phyloP scores from a whole-genome alignment of 2,888 invertebrate species.

The Endotricha flammealis region DNA sequence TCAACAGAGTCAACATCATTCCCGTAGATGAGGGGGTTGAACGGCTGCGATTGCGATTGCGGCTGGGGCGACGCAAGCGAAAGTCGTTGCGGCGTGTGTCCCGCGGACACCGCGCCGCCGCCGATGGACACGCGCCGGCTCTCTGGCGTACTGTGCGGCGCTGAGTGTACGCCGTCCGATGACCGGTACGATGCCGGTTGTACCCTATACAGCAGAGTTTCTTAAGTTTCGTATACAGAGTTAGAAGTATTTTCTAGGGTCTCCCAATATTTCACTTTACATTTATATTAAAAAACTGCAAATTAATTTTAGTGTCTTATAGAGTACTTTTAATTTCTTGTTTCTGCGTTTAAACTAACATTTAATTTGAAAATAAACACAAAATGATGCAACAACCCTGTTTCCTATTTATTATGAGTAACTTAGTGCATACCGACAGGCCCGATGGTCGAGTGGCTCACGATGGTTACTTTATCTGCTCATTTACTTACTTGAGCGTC shows the following conservation, averaged over 20 bases:
- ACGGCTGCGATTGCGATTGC: conserved; percentile 66
- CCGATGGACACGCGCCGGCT: conserved; percentile 61
- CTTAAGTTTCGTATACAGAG: too few species aligned
- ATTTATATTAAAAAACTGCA: too few species aligned
- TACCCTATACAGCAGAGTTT: conserved; percentile 35
- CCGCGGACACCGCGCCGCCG: conserved; percentile 42
- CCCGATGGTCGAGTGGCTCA: too few species aligned
- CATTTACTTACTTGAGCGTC: conserved; percentile 71
- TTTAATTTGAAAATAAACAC: too few species aligned
- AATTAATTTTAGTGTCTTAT: too few species aligned
- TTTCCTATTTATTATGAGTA: too few species aligned
- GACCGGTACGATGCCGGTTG: conserved; percentile 46
- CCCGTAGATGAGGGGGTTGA: conserved; percentile 94
- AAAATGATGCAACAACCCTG: too few species aligned
- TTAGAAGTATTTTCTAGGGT: too few species aligned
- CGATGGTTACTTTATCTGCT: background rate
- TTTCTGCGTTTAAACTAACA: too few species aligned
- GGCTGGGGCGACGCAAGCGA: conserved; percentile 59
- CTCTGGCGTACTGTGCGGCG: conserved; percentile 61
- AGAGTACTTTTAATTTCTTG: too few species aligned
- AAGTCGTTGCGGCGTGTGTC: conserved; percentile 60
- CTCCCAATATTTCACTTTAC: too few species aligned
- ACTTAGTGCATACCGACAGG: too few species aligned
- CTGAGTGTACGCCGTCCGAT: conserved; percentile 44
- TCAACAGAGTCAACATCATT: conserved; percentile 99